Conservation (phyloP, 1,140 invertebrate genomes). For the Galendromus occidentalis region DNA sequence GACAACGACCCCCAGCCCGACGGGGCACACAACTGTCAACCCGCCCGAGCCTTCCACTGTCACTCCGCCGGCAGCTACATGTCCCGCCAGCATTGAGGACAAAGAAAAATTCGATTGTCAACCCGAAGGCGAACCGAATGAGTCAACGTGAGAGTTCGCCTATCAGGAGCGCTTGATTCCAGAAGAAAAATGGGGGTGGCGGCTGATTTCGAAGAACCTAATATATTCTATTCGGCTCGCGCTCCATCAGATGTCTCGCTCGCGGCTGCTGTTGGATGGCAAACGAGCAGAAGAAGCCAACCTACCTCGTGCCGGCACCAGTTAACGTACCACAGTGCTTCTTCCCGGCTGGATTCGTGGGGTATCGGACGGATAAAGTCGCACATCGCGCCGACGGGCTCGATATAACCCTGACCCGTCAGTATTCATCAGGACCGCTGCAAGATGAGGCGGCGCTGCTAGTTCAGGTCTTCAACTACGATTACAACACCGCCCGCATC, state of each 20-base stretch:
- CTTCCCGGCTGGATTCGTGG: neutral
- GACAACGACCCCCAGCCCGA: too few relatives aligned
- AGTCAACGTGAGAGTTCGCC: neutral
- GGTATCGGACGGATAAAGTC: neutral
- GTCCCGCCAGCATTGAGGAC: neutral
- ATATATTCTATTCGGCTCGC: neutral
- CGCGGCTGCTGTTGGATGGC: neutral
- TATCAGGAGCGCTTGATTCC: too few relatives aligned
- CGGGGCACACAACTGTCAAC: too few relatives aligned
- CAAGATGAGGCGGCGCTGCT: neutral
- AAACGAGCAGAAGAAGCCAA: neutral
- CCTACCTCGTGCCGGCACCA: neutral
- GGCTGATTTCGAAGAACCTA: too few relatives aligned
- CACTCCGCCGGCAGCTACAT: neutral
- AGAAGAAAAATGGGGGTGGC: too few relatives aligned
- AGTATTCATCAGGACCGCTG: neutral
- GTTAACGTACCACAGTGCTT: neutral
- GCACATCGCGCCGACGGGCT: neutral
- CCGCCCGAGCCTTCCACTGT: too few relatives aligned
- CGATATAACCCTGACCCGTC: neutral
- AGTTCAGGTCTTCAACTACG: neutral
- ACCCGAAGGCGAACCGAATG: neutral
- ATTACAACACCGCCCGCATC: neutral
- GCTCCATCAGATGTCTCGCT: neutral
- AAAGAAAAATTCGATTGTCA: conserved; percentile 6